These are phyloP conservation scores for Fukomys damarensis DNA, from an alignment of 2,113 vertebrate species.

Conservation along the genomic window DNA sequence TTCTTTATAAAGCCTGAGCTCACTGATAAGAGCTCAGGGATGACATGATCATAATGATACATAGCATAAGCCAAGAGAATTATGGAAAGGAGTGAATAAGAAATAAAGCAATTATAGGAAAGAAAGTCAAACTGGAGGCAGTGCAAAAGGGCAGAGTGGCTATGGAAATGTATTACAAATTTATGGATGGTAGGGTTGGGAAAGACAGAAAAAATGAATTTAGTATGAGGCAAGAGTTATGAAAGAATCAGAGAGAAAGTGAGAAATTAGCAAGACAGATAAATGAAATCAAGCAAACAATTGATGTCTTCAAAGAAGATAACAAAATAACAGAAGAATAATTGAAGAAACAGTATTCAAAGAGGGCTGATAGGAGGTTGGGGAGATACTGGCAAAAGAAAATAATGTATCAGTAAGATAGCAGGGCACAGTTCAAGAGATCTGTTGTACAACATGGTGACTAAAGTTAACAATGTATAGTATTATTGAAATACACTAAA, in stretches of 20 bases:
- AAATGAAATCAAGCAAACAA: neutral
- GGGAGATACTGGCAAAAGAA: too few species aligned
- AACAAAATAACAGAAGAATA: neutral
- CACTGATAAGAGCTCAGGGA: neutral
- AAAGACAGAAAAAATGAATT: neutral
- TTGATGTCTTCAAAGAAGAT: neutral
- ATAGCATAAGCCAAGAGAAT: neutral
- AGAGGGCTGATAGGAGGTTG: neutral
- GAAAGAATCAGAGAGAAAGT: neutral
- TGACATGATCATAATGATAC: neutral
- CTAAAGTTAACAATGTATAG: neutral
- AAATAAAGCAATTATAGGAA: neutral
- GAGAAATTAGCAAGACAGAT: neutral
- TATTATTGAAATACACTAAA: neutral
- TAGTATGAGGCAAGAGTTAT: accelerated
- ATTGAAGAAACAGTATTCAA: neutral
- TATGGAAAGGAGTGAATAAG: neutral
- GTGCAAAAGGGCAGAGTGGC: neutral
- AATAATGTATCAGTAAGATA: neutral
- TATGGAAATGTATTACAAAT: accelerated
- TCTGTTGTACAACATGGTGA: too few species aligned
- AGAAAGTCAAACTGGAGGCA: neutral
- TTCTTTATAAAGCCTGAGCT: neutral
- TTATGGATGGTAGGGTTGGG: neutral
- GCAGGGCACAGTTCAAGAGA: neutral